Conservation (phyloP, 2,888 invertebrate genomes). For the Noctua fimbriata region DNA sequence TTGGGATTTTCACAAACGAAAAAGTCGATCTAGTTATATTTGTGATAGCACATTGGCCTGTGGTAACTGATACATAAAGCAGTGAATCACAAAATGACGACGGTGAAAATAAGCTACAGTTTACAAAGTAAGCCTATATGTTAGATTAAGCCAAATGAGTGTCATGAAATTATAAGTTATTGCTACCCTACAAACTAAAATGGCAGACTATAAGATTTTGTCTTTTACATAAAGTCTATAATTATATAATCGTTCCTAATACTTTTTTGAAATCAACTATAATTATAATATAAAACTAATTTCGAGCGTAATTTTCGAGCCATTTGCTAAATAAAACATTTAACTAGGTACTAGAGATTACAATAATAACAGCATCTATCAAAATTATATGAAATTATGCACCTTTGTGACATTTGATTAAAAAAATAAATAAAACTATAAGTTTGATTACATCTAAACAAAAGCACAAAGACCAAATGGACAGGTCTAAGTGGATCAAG, state of each 20-base stretch:
- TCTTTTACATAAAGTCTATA: constrained; percentile 51
- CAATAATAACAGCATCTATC: constrained; percentile 46
- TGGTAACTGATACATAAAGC: constrained; percentile 53
- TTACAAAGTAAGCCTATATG: constrained; percentile 30
- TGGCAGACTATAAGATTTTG: constrained; percentile 44
- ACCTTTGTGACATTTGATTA: constrained; percentile 26
- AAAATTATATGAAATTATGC: constrained; percentile 47
- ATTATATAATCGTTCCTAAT: constrained; percentile 47
- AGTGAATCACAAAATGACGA: constrained; percentile 32
- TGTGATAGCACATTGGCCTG: constrained; percentile 31
- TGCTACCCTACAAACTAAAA: constrained; percentile 56
- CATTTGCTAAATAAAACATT: constrained; percentile 44
- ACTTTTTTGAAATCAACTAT: constrained; percentile 49
- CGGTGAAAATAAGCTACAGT: constrained; percentile 25
- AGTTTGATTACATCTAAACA: constrained; percentile 13
- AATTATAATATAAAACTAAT: constrained; percentile 47
- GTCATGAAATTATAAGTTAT: constrained; percentile 56
- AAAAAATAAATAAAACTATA: constrained; percentile 31
- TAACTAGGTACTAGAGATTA: constrained; percentile 48
- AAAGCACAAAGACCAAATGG: constrained; percentile 17
- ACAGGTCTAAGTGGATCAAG: constrained; percentile 6
- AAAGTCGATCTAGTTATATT: background rate
- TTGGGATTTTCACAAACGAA: background rate
- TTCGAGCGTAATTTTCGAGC: constrained; percentile 41
- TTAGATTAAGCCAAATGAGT: constrained; percentile 38